These are phyloP conservation scores for Nannoperca obscura DNA, from an alignment of 2,797 vertebrate species.

Conservation along the genomic window DNA sequence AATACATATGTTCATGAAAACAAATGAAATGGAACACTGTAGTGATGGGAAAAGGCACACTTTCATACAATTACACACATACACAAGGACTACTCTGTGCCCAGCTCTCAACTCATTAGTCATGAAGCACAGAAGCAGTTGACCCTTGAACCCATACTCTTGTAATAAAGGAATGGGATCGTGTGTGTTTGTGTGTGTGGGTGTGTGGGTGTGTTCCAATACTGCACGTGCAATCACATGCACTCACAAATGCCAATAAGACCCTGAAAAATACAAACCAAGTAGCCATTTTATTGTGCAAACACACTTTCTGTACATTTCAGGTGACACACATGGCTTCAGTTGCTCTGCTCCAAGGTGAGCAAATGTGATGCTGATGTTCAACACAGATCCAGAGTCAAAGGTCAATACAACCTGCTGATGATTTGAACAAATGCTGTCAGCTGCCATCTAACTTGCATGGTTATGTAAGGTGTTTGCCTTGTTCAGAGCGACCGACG, in stretches of 20 bases:
- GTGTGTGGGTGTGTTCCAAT: neutral
- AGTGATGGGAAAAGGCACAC: neutral
- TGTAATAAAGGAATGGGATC: constrained; percentile 16
- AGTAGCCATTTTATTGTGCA: no score
- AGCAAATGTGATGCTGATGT: neutral
- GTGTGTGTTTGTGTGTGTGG: neutral
- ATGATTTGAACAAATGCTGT: constrained; percentile 28
- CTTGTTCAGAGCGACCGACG: neutral
- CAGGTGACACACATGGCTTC: neutral
- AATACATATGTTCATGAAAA: neutral
- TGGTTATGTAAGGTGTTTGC: neutral
- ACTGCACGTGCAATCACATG: neutral
- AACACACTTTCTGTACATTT: neutral
- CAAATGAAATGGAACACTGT: neutral
- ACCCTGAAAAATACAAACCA: neutral
- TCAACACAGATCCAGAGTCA: neutral
- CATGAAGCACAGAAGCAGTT: constrained; percentile 38
- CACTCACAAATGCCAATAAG: neutral
- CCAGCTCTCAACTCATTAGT: constrained; percentile 36
- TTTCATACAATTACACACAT: constrained; percentile 9
- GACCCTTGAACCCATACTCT: constrained; percentile 16
- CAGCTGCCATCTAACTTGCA: neutral
- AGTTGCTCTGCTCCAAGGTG: neutral
- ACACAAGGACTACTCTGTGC: constrained; percentile 17
- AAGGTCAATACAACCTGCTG: constrained; percentile 23